Evolutionary conservation across 1,140 invertebrate genomes (phyloP), one percentile per base, ranked within the genome.

Genomic region (Ericerus pela): DNA sequence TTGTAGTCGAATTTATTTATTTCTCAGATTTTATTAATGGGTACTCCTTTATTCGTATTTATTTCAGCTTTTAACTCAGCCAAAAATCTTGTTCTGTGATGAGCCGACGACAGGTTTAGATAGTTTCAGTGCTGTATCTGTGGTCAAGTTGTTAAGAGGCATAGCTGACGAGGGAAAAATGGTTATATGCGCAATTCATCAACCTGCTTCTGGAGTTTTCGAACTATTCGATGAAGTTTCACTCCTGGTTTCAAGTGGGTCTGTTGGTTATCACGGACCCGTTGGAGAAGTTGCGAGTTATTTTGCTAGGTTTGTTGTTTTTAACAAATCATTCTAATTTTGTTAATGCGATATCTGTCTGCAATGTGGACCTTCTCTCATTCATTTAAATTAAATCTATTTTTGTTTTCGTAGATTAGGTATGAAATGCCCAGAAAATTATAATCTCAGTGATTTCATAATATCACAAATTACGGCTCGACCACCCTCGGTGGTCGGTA

Each of bases 21-120:
- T n/a, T n/a, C n/a, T n/a, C n/a, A n/a, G n/a, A n/a, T n/a, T n/a
- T n/a, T n/a, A n/a, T n/a, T n/a, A n/a, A n/a, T n/a, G n/a, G n/a
- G n/a, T n/a, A n/a, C n/a, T n/a, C n/a, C 14, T n/a, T 6, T 38
- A 38, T 38, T 14, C 4, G 4, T 38, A 3, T 38, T 38, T 18
- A 18, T 16, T 47, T 22, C 14, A 91, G 84, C 72, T 96, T 18
- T 66, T 97, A 16, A 95, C 88, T 11, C 86, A 96, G 73, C 94
- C 94, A 0, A 80, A 86, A 2, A 73, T 98, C 27, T 69, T 97
- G 57, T 96, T 97, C 68, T 90, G 93, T 67, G 95, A 98, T 67
- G 95, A 98, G 65, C 92, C 94, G 3, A 98, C 94, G 0, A 95
- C 85, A 0, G 85, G 87, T 0, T 65, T 92, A 14, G 88, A 92